A percentile compares a stretch with the other conserved stretches of the same genome.
Conservation (phyloP, 1,140 invertebrate genomes). For the Lucilia sericata region DNA sequence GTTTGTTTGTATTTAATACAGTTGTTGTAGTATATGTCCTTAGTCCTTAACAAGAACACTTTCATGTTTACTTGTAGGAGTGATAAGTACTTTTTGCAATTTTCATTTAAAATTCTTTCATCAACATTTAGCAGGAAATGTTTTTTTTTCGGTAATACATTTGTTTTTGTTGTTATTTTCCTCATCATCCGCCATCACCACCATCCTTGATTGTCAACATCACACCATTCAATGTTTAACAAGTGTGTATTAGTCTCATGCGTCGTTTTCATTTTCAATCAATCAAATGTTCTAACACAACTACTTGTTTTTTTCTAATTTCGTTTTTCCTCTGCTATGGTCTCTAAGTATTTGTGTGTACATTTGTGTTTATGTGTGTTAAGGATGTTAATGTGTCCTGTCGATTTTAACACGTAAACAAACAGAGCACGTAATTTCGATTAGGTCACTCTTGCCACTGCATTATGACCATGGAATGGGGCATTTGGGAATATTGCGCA, state of each 20-base stretch:
- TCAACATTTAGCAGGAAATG: conserved; percentile 9
- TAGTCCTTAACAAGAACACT: neutral
- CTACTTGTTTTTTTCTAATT: neutral
- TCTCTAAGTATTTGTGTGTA: neutral
- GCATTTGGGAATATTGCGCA: conserved; percentile 16
- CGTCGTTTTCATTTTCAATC: conserved; percentile 41
- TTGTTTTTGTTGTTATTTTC: conserved; percentile 24
- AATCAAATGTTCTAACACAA: conserved; percentile 33
- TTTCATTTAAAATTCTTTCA: conserved; percentile 42
- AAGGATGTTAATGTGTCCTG: conserved; percentile 13
- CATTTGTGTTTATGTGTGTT: neutral
- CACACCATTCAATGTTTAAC: neutral
- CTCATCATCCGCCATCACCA: neutral
- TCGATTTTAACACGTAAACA: conserved; percentile 9
- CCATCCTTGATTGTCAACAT: neutral
- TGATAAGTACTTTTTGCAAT: conserved; percentile 41
- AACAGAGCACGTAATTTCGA: conserved; percentile 38
- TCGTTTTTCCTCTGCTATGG: neutral
- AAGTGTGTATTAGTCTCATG: conserved; percentile 21
- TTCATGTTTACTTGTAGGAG: neutral
- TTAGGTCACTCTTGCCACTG: conserved; percentile 18
- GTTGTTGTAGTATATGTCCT: neutral
- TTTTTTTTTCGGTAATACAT: neutral
- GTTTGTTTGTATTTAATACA: neutral
- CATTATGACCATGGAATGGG: neutral